Conservation (phyloP, 2,888 invertebrate species). For the Magallana nippona region DNA sequence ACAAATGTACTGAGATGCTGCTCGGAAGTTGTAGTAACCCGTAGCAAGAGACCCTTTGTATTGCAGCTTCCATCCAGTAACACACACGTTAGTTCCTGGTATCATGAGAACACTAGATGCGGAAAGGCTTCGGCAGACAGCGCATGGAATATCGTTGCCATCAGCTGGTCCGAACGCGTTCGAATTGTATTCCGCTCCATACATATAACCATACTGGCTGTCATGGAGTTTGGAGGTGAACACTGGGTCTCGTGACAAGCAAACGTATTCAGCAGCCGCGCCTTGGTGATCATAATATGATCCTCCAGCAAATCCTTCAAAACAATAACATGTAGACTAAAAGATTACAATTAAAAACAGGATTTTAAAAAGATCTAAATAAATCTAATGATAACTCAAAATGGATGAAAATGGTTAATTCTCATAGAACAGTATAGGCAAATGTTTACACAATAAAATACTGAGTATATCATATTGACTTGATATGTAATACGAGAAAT, state of each 20-base stretch:
- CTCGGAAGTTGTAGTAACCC: slow-evolving; percentile 31
- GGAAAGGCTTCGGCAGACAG: slow-evolving; percentile 51
- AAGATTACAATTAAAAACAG: not conserved
- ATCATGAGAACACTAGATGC: slow-evolving; percentile 54
- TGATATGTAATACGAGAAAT: too few species aligned
- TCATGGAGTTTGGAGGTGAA: slow-evolving; percentile 26
- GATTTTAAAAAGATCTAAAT: too few species aligned
- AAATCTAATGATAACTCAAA: too few species aligned
- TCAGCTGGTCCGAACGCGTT: slow-evolving; percentile 29
- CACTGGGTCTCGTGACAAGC: slow-evolving; percentile 50
- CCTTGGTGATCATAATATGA: slow-evolving; percentile 36
- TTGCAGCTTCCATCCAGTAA: slow-evolving; percentile 55
- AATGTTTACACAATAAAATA: too few species aligned
- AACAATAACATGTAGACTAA: not conserved
- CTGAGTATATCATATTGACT: too few species aligned
- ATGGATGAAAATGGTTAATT: too few species aligned
- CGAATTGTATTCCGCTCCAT: slow-evolving; percentile 50
- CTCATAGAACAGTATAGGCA: too few species aligned
- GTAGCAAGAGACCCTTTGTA: slow-evolving; percentile 58
- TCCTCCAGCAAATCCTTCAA: slow-evolving; percentile 47
- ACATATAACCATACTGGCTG: slow-evolving; percentile 21
- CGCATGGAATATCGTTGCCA: slow-evolving; percentile 56
- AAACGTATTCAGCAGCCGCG: slow-evolving; percentile 48
- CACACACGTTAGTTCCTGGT: slow-evolving; percentile 52
- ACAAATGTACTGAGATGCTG: slow-evolving; percentile 51